Evolutionary conservation across 2,888 invertebrate genomes (phyloP).

Genomic region (Torymus texanus): DNA sequence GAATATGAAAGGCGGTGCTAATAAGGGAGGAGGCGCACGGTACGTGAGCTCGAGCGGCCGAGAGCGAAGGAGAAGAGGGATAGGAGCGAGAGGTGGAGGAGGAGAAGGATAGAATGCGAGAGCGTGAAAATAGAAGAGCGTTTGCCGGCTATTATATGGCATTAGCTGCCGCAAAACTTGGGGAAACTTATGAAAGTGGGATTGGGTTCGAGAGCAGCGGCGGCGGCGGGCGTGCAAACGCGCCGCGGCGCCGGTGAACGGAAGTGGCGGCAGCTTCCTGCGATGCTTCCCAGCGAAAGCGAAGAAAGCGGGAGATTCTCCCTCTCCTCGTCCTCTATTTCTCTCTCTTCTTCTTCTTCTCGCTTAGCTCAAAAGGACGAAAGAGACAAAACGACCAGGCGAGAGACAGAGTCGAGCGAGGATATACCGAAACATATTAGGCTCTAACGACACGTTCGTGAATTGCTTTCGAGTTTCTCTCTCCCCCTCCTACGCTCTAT

Average conservation of each 20-base stretch:
- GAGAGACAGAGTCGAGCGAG: conserved; percentile 27
- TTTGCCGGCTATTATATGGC: conserved; percentile 66
- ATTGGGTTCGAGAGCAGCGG: conserved; percentile 64
- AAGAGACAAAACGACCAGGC: conserved; percentile 40
- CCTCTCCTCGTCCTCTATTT: not conserved
- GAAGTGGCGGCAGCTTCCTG: conserved; percentile 54
- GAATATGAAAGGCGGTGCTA: conserved; percentile 57
- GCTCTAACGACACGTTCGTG: conserved; percentile 66
- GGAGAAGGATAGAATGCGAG: conserved; percentile 37
- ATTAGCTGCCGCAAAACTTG: conserved; percentile 68
- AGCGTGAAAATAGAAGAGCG: conserved; percentile 45
- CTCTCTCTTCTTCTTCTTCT: not conserved
- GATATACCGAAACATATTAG: conserved; percentile 70
- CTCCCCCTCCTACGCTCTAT: not conserved
- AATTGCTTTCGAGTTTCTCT: conserved; percentile 65
- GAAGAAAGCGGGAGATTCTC: conserved; percentile 23
- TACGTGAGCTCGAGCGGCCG: conserved; percentile 38
- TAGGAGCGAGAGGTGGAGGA: conserved; percentile 28
- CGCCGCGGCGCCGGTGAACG: conserved; percentile 40
- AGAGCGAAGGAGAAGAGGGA: conserved; percentile 29
- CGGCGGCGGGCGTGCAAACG: conserved; percentile 37
- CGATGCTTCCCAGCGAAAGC: conserved; percentile 35
- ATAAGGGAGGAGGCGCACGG: conserved; percentile 47
- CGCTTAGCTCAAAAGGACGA: conserved; percentile 34
- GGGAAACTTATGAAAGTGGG: conserved; percentile 70